Percentiles rank a stretch among this genome's conserved stretches.
phyloP scores from a whole-genome alignment of 2,888 invertebrate species.

The Crepidodera aurea region DNA sequence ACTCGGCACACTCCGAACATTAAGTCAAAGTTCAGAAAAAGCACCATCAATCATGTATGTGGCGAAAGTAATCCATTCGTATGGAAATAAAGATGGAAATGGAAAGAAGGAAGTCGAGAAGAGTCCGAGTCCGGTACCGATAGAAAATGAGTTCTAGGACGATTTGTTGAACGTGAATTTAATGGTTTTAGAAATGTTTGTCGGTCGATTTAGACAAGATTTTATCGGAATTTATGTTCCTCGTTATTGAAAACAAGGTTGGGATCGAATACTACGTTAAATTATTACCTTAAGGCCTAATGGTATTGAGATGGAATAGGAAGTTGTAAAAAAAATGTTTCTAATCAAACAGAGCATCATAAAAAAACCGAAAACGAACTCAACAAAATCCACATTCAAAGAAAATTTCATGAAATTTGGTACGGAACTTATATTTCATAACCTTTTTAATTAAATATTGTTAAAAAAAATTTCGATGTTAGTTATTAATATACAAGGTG shows the following conservation, averaged over 20 bases:
- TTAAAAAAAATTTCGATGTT: too few relatives aligned
- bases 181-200: conserved; percentile 39
- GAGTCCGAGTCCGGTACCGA: conserved; percentile 15
- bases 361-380: too few relatives aligned
- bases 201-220: conserved; percentile 34
- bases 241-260: conserved; percentile 35
- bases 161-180: conserved; percentile 36
- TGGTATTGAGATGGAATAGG: too few relatives aligned
- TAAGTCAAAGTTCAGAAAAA: conserved; percentile 17
- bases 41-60: conserved; percentile 12
- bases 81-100: conserved; percentile 17
- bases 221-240: conserved; percentile 34
- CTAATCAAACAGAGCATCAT: too few relatives aligned
- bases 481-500: too few relatives aligned
- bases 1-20: not conserved
- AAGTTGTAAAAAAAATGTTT: too few relatives aligned
- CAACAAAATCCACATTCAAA: too few relatives aligned
- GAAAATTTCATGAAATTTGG: too few relatives aligned
- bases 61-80: conserved; percentile 22
- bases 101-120: conserved; percentile 15
- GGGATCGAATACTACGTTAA: conserved; percentile 24
- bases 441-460: too few relatives aligned
- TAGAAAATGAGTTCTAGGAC: conserved; percentile 35
- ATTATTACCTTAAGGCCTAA: conserved; percentile 17
- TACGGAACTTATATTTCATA: too few relatives aligned